Evolutionary conservation across 2,797 vertebrate genomes (phyloP).

Genomic region (Gobionotothen gibberifrons): DNA sequence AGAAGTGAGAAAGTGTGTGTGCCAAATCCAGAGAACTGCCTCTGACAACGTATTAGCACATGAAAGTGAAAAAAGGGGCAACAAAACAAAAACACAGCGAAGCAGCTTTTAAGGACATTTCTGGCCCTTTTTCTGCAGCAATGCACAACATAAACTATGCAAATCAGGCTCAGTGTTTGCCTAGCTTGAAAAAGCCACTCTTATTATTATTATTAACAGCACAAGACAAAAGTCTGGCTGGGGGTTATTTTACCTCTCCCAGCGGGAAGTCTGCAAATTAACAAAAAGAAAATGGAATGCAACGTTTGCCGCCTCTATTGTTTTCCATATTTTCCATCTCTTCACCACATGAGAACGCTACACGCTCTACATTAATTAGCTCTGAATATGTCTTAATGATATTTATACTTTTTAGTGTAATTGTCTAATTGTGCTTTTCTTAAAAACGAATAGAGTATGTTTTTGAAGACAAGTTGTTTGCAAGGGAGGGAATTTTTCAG

Average conservation of each 20-base stretch:
- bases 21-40: constrained; percentile 51
- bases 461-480: constrained; percentile 74
- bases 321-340: constrained; percentile 67
- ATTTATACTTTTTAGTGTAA: constrained; percentile 83
- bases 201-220: constrained; percentile 84
- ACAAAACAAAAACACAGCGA: constrained; percentile 58
- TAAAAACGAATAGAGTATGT: constrained; percentile 71
- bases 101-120: constrained; percentile 72
- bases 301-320: constrained; percentile 62
- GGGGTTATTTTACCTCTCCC: constrained; percentile 86
- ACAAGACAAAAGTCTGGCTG: constrained; percentile 80
- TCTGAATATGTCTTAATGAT: constrained; percentile 83
- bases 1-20: constrained; percentile 60
- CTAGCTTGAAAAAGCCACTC: constrained; percentile 81
- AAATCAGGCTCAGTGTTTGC: constrained; percentile 80
- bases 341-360: constrained; percentile 69
- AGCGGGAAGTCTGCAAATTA: constrained; percentile 79
- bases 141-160: constrained; percentile 74
- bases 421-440: constrained; percentile 80
- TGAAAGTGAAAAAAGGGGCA: constrained; percentile 53
- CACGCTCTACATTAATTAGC: constrained; percentile 85
- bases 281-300: constrained; percentile 77
- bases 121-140: constrained; percentile 59
- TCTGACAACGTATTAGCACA: constrained; percentile 73
- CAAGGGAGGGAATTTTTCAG: constrained; percentile 63